Evolutionary conservation across 2,797 vertebrate species (phyloP).

Genomic region (Platyrinchus mystaceus): DNA sequence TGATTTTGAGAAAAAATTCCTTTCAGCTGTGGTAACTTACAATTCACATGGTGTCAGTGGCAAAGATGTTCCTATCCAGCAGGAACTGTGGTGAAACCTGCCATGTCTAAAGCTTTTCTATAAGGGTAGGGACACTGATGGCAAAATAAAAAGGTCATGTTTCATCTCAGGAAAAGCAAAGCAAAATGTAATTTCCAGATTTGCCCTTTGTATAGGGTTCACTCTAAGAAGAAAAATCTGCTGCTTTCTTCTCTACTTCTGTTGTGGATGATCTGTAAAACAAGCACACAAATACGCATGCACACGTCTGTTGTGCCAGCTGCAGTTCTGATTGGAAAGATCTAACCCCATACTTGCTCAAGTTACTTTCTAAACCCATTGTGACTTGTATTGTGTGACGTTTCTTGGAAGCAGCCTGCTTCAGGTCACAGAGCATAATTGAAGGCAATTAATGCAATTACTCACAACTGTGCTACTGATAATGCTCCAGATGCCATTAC

Average conservation of each 20-base stretch:
- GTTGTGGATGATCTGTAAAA: not conserved
- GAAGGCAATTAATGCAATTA: conserved; percentile 69
- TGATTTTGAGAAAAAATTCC: not conserved
- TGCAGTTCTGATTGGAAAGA: not conserved
- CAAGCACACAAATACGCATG: accelerated
- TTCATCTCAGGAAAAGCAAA: not conserved
- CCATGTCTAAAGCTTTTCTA: not conserved
- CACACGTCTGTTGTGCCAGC: not conserved
- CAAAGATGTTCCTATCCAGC: not conserved
- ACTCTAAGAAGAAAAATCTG: not conserved
- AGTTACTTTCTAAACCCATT: conserved; percentile 21
- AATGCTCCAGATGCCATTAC: conserved; percentile 38
- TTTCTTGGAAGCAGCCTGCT: conserved; percentile 48
- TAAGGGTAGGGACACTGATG: not conserved
- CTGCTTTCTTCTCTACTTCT: not conserved
- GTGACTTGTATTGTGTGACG: not conserved
- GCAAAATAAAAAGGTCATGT: not conserved
- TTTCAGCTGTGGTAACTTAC: not conserved
- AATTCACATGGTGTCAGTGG: accelerated
- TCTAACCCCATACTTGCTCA: not conserved
- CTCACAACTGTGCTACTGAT: conserved; percentile 11
- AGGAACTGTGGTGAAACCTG: not conserved
- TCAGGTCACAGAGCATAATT: conserved; percentile 56
- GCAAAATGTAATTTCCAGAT: not conserved
- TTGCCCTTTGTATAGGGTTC: not conserved